Evolutionary conservation across 2,113 vertebrate genomes (phyloP).

Genomic region (Pavo muticus): DNA sequence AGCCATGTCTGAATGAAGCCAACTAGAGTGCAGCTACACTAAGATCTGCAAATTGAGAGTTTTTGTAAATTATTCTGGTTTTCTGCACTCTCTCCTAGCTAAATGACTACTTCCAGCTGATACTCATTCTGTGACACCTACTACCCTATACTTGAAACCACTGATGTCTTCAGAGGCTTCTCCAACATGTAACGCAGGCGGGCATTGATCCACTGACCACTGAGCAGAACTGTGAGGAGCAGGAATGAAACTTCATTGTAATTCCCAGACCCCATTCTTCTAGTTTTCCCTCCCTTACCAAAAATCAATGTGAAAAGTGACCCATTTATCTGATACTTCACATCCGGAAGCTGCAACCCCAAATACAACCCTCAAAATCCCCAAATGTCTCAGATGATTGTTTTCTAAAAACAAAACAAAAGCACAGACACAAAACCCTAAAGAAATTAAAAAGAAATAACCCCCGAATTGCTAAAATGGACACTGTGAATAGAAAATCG

Average conservation of each 20-base stretch:
- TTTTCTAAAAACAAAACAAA: not conserved
- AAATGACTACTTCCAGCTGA: conserved; percentile 2
- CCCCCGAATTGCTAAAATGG: not conserved
- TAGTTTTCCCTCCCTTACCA: conserved; percentile 4
- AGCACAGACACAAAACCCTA: not conserved
- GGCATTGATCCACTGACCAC: not conserved
- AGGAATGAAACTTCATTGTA: not conserved
- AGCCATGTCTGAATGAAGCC: accelerated
- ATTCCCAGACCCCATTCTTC: conserved; percentile 19
- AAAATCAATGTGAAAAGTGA: conserved; percentile 35
- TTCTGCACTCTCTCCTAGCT: not conserved
- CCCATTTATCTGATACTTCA: conserved; percentile 9
- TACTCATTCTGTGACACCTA: not conserved
- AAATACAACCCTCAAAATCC: not conserved
- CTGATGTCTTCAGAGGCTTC: not conserved
- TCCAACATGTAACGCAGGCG: not conserved
- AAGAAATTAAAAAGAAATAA: not conserved
- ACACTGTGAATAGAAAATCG: not conserved
- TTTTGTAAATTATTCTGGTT: not conserved
- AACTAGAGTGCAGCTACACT: not conserved
- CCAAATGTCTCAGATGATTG: not conserved
- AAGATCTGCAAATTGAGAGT: not conserved
- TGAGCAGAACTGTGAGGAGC: not conserved
- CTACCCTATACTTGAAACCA: not conserved
- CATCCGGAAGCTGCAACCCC: not conserved